phyloP scores from a whole-genome alignment of 2,888 invertebrate genomes.

The Synergus itoensis region DNA sequence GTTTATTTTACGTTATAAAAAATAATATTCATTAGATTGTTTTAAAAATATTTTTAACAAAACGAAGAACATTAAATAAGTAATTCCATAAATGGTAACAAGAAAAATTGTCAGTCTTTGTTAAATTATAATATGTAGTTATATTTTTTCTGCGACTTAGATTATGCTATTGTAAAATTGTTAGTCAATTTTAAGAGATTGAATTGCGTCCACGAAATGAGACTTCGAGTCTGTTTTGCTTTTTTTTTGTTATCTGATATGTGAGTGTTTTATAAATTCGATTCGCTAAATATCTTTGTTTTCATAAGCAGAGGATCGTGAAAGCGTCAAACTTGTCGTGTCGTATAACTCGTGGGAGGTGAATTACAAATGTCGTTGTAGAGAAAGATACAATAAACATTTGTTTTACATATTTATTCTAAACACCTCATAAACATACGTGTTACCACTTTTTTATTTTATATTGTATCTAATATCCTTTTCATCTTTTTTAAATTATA shows the following conservation, averaged over 20 bases:
- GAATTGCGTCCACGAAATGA: not conserved
- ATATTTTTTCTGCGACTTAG: too few species aligned
- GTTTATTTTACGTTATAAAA: too few species aligned
- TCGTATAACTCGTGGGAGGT: constrained; percentile 13
- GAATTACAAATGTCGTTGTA: not conserved
- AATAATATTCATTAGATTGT: too few species aligned
- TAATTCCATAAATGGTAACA: too few species aligned
- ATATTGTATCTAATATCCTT: too few species aligned
- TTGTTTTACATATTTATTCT: not conserved
- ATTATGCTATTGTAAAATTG: not conserved
- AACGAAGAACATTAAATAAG: too few species aligned
- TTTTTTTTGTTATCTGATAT: not conserved
- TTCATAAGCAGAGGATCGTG: constrained; percentile 9
- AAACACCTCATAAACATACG: not conserved
- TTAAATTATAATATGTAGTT: too few species aligned
- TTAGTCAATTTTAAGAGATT: not conserved
- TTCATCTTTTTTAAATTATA: too few species aligned
- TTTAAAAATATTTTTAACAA: too few species aligned
- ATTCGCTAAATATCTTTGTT: not conserved
- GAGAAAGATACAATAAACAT: not conserved
- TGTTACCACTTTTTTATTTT: not conserved
- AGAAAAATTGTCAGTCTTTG: too few species aligned
- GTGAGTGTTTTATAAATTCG: constrained; percentile 1
- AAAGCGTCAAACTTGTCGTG: constrained; percentile 46
- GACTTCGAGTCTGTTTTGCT: not conserved